Evolutionary conservation across 2,113 vertebrate genomes (phyloP), one percentile per base, ranked within the genome.

Genomic region (Hemibagrus wyckioides): DNA sequence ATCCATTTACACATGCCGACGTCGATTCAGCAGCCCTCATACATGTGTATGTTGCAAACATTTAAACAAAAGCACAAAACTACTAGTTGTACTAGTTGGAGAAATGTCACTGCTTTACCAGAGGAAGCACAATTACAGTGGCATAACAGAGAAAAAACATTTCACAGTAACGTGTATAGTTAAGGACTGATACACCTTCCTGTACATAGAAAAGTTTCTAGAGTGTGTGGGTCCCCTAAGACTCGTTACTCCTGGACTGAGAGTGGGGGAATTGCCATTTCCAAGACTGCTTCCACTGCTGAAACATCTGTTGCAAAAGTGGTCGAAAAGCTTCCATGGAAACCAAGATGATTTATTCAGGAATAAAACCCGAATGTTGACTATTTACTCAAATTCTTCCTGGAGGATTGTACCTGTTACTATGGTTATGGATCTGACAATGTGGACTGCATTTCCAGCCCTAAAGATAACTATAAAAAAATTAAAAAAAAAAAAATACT

Each of bases 61-160:
- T 87, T 61, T 59, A 86, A 86, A 80, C 25, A 71, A 82, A 80
- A 88, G 85, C 87, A 90, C 87, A 90, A 82, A 48, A 67, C 48
- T 80, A 33, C 36, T 57, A 59, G 39, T 65, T 23, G 11, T 21
- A 80, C 75, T 82, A 76, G 80, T 81, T 44, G 75, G 61, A 88
- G 79, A 85, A 75, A 56, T 67, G 73, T 85, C 80, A 54, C 83
- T 41, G 23, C 79, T 81, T 86, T 65, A 73, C 52, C 75, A 50
- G 75, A 80, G 65, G 80, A 88, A 88, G 82, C 87, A 86, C 87
- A 88, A 86, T 71, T 44, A 52, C 65, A 75, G 65, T 88, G 83
- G 80, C 59, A 44, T 76, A 30, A 83, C 39, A 30, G 44, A 15
- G 75, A 73, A 69, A 73, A 79, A 59, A 88, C 76, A 36, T 82